Percentiles rank a stretch among this genome's conserved stretches.
phyloP scores from a whole-genome alignment of 2,888 invertebrate genomes.

The Calephelis perditalis region DNA sequence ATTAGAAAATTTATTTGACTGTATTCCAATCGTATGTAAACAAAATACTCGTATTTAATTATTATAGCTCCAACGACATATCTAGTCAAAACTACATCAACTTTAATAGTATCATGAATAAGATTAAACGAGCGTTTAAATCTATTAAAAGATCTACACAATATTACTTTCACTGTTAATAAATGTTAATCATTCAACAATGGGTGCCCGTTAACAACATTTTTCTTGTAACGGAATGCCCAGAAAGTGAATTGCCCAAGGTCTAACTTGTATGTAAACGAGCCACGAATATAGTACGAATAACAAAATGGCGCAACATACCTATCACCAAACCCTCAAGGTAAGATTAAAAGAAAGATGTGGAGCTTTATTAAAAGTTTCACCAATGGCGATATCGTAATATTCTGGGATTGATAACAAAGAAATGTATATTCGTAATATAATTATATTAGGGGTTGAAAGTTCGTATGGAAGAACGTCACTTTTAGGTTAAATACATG shows the following conservation, averaged over 20 bases:
- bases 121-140: conserved; percentile 7
- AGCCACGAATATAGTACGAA: conserved; percentile 9
- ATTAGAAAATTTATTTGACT: too few species aligned
- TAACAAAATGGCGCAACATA: conserved; percentile 32
- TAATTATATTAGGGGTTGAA: too few species aligned
- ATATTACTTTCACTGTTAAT: conserved; percentile 15
- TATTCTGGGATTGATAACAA: background rate
- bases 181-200: conserved; percentile 14
- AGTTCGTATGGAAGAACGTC: too few species aligned
- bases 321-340: conserved; percentile 43
- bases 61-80: too few species aligned
- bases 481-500: too few species aligned
- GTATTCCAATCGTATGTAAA: too few species aligned
- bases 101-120: too few species aligned
- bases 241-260: conserved; percentile 17
- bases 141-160: conserved; percentile 14
- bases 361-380: conserved; percentile 15
- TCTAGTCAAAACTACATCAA: too few species aligned
- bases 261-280: conserved; percentile 13
- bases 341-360: conserved; percentile 36
- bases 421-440: too few species aligned
- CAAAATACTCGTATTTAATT: too few species aligned
- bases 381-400: background rate
- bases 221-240: conserved; percentile 2
- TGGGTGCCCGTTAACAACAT: background rate